A percentile compares a stretch with the other conserved stretches of the same genome.
Evolutionary conservation across 2,113 vertebrate genomes (phyloP).

Genomic region (Atherinomorus stipes): DNA sequence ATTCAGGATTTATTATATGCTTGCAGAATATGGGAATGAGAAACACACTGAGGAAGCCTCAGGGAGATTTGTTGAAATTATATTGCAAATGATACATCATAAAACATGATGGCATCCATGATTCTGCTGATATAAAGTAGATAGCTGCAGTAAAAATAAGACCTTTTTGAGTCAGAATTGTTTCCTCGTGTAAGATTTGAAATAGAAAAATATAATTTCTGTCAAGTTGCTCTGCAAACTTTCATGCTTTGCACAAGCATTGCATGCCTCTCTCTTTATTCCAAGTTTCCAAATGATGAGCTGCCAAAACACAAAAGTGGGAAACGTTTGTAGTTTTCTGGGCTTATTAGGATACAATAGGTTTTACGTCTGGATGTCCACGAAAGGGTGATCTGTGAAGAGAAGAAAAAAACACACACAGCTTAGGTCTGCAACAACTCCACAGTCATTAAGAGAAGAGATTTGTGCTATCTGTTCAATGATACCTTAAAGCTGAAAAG

Average conservation of each 20-base stretch:
- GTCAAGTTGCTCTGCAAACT: conserved; percentile 4
- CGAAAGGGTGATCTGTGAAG: conserved; percentile 43
- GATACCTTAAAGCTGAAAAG: conserved; percentile 73
- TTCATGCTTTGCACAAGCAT: background rate
- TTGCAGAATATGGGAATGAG: conserved; percentile 46
- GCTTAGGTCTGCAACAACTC: conserved; percentile 39
- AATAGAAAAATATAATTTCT: background rate
- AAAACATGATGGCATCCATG: conserved; percentile 6
- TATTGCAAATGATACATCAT: conserved; percentile 47
- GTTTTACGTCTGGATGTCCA: conserved; percentile 22
- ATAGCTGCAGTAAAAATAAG: conserved; percentile 12
- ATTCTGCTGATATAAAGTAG: background rate
- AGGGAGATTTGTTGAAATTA: conserved; percentile 45
- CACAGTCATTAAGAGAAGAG: conserved; percentile 48
- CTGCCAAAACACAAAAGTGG: background rate
- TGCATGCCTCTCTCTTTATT: background rate
- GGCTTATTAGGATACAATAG: background rate
- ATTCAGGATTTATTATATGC: conserved; percentile 53
- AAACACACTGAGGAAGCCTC: conserved; percentile 30
- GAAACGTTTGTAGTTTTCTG: background rate
- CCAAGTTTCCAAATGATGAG: background rate
- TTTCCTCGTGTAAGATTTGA: background rate
- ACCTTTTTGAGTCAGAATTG: background rate
- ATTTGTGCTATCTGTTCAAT: conserved; percentile 59
- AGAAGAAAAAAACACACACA: conserved; percentile 23